These are phyloP conservation scores for Tarsius wallacei DNA, from an alignment of 2,797 vertebrate species.

Conservation along the genomic window DNA sequence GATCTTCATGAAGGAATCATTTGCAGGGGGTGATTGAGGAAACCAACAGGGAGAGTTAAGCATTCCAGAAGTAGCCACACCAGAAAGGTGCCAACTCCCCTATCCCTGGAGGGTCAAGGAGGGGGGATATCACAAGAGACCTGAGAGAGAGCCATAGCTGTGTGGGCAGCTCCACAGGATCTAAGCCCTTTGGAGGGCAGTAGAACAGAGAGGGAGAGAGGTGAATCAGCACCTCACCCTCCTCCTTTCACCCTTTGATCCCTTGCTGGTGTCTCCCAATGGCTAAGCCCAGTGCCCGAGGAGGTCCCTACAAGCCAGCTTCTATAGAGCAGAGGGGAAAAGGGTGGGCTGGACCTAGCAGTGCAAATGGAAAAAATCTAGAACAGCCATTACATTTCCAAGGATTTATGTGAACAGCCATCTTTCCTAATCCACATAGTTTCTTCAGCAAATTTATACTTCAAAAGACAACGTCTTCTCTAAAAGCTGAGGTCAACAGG, in stretches of 20 bases:
- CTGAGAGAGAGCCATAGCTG: not conserved
- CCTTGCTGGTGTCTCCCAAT: not conserved
- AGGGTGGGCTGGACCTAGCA: not conserved
- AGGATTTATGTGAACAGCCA: not conserved
- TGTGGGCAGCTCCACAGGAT: not conserved
- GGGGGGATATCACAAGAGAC: not conserved
- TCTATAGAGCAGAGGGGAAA: not conserved
- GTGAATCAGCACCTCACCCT: too few relatives aligned
- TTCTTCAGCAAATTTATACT: not conserved
- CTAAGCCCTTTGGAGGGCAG: not conserved
- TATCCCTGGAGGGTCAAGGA: not conserved
- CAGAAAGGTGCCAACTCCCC: not conserved
- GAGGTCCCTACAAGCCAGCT: not conserved
- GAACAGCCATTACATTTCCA: not conserved
- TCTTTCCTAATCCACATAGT: not conserved
- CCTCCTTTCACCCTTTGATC: not conserved
- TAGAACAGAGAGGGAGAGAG: not conserved
- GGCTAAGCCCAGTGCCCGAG: not conserved
- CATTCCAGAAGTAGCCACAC: not conserved
- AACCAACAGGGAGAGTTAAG: not conserved
- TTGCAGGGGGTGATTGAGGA: not conserved
- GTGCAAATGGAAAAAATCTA: not conserved
- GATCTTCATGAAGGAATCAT: not conserved
- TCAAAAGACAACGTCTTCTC: not conserved
- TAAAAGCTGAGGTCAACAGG: not conserved